A percentile compares a stretch with the other conserved stretches of the same genome.
phyloP scores from a whole-genome alignment of 2,113 vertebrate genomes.

The Chaetodon auriga region DNA sequence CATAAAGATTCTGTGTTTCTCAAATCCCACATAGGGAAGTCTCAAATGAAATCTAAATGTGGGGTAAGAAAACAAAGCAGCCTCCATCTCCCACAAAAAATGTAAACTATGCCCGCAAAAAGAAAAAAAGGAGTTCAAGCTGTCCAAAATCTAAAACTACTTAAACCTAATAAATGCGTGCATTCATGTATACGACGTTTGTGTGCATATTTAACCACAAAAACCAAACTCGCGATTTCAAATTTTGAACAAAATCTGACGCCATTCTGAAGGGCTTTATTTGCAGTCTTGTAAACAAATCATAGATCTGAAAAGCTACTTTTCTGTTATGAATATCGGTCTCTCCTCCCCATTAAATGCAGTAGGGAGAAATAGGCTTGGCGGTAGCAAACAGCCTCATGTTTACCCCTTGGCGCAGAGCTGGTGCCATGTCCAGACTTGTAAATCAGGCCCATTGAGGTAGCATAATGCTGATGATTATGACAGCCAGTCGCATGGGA shows the following conservation, averaged over 20 bases:
- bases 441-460: slow-evolving; percentile 82
- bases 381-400: slow-evolving; percentile 56
- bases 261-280: slow-evolving; percentile 12
- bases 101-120: neutral
- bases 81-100: neutral
- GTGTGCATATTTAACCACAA: neutral
- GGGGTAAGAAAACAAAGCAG: neutral
- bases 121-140: neutral
- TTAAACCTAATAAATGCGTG: neutral
- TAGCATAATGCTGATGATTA: slow-evolving; percentile 81
- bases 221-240: neutral
- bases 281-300: slow-evolving; percentile 30
- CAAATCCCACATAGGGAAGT: neutral
- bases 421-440: slow-evolving; percentile 75
- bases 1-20: neutral
- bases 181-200: neutral
- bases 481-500: slow-evolving; percentile 78
- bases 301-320: slow-evolving; percentile 41
- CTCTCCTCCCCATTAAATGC: slow-evolving; percentile 50
- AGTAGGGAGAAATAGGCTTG: slow-evolving; percentile 42
- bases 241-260: neutral
- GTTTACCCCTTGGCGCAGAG: slow-evolving; percentile 64
- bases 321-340: slow-evolving; percentile 47
- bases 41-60: neutral
- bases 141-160: neutral